phyloP scores from a whole-genome alignment of 2,888 invertebrate species.

The Andrena haemorrhoa region DNA sequence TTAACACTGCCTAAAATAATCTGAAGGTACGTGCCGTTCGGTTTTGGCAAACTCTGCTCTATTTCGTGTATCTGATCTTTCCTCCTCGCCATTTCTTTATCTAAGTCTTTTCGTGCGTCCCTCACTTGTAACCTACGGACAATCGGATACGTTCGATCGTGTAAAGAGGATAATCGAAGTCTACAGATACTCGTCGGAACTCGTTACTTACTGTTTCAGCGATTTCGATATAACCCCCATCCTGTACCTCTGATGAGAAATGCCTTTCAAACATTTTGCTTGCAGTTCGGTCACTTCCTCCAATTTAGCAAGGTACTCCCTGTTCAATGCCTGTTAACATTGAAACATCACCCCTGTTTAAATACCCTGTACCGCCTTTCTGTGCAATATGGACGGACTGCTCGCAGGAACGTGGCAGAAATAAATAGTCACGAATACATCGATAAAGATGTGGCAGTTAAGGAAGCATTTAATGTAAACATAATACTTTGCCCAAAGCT shows the following conservation, averaged over 20 bases:
- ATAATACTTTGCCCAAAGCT: background rate
- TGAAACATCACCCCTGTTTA: constrained; percentile 10
- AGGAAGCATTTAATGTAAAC: background rate
- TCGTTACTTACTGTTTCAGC: constrained; percentile 90
- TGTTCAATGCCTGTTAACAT: constrained; percentile 89
- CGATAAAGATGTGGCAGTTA: background rate
- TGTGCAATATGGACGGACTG: constrained; percentile 14
- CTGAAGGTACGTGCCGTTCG: constrained; percentile 95
- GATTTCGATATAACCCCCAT: constrained; percentile 92
- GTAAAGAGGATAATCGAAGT: background rate
- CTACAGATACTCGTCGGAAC: background rate
- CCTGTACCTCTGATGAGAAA: constrained; percentile 96
- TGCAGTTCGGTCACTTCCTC: constrained; percentile 94
- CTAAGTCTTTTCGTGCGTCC: constrained; percentile 85
- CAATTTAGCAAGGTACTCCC: constrained; percentile 93
- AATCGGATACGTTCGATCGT: background rate
- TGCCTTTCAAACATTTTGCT: constrained; percentile 94
- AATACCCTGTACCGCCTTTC: background rate
- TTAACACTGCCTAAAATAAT: constrained; percentile 99
- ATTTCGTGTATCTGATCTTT: constrained; percentile 95
- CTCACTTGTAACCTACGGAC: constrained; percentile 77
- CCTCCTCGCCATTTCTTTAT: constrained; percentile 92
- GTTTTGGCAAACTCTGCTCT: constrained; percentile 96
- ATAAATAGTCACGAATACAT: background rate
- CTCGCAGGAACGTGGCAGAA: background rate